Base-by-base conservation (phyloP, 2,888 invertebrate genomes). In the Aelia acuminata region DNA sequence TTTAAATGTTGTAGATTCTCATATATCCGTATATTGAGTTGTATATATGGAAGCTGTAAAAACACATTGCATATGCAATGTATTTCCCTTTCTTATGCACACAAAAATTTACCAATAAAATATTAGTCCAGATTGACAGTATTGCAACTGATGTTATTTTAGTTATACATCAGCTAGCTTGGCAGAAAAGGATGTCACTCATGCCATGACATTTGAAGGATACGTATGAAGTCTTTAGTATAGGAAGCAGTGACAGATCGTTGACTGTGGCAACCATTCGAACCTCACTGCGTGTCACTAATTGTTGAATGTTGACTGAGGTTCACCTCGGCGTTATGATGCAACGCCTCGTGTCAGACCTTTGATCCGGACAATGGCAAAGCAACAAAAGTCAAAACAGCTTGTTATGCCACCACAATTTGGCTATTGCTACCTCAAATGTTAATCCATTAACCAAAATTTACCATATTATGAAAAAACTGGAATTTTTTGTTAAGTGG, bases 281-380 rank as follows among this genome's bases (percentile, higher is more conserved):
- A 70, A 15, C 63, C 35, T 26, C 26, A 3, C 57, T 35, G 8
- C 63, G 63, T 70, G 63, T 35, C 63, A 70, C 63, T 31, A 70
- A 70, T 70, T 70, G 63, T 63, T 63, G 63, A 63, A 31, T 70
- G 31, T 70, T 35, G 63, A 70, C 63, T 70, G 31, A 70, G 31
- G 31, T 70, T 70, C 18, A 70, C 35, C 63, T 35, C 18, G 57
- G 18, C 18, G 18, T n/a, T 15, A 13, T 70, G 63, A 70, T 70
- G 63, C 18, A 70, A 70, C 35, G 1, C 26, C 15, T 26, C 11
- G 57, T 26, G 57, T 26, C 35, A 70, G 63, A 70, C 63, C 63
- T 70, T 70, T 70, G 63, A 70, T 70, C 63, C 26, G 35, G 63
- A 35, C 31, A 70, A 70, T 70, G 8, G n/a, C 3, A 18, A 35